Conservation (phyloP, 2,888 invertebrate species). For the Phyllotreta striolata region DNA sequence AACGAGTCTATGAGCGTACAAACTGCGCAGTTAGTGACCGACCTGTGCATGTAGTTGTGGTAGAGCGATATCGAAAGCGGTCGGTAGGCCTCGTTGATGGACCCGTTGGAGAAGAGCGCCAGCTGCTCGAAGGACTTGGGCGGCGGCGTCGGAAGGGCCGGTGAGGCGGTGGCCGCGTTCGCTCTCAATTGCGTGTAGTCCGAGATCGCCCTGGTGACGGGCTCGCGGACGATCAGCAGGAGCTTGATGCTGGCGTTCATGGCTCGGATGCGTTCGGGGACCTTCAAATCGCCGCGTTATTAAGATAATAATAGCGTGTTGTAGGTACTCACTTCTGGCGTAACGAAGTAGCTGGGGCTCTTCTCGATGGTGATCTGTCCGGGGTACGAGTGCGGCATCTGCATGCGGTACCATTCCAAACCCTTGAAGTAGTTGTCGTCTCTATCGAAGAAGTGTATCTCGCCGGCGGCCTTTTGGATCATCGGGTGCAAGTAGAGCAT, state of each 20-base stretch:
- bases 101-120: conserved; percentile 80
- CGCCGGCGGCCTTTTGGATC: conserved; percentile 91
- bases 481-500: conserved; percentile 94
- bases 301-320: neutral
- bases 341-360: conserved; percentile 97
- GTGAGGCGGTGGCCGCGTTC: conserved; percentile 79
- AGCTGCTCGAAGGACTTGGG: conserved; percentile 79
- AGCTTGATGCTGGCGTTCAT: conserved; percentile 94
- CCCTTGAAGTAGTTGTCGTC: conserved; percentile 92
- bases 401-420: conserved; percentile 92
- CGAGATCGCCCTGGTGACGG: conserved; percentile 93
- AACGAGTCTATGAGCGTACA: too few species aligned
- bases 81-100: conserved; percentile 82
- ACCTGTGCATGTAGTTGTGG: conserved; percentile 81
- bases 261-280: conserved; percentile 90
- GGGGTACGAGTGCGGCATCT: conserved; percentile 92
- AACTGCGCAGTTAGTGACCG: conserved; percentile 1
- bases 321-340: conserved; percentile 80
- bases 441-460: conserved; percentile 97
- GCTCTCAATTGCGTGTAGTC: conserved; percentile 94
- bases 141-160: conserved; percentile 61
- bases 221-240: conserved; percentile 93
- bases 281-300: conserved; percentile 63
- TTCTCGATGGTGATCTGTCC: conserved; percentile 97
- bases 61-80: conserved; percentile 91